Conservation (phyloP, 1,140 invertebrate species). For the Bombus balteatus region DNA sequence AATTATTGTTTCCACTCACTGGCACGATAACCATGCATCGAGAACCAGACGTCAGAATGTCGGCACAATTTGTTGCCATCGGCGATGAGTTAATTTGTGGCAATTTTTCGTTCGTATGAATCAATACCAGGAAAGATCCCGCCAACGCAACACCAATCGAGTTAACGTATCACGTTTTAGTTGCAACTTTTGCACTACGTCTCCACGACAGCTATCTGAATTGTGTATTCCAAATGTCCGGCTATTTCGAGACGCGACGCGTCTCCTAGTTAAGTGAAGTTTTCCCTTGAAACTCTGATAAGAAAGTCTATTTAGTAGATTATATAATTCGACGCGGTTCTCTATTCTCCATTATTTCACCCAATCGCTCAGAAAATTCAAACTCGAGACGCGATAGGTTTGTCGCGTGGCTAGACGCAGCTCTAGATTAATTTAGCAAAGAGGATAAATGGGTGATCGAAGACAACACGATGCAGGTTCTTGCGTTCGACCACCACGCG, state of each 20-base stretch:
- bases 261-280: not conserved
- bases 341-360: not conserved
- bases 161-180: not conserved
- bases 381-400: no score
- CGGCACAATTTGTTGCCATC: not conserved
- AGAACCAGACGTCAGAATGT: slow-evolving; percentile 3
- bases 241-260: no score
- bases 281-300: not conserved
- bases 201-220: no score
- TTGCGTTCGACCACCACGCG: not conserved
- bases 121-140: no score
- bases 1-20: slow-evolving; percentile 3
- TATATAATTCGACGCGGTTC: not conserved
- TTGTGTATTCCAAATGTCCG: not conserved
- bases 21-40: slow-evolving; percentile 47
- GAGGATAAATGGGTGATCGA: not conserved
- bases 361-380: no score
- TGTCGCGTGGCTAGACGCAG: not conserved
- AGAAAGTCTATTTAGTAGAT: no score
- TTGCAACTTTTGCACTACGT: not conserved
- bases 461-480: not conserved
- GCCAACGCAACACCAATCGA: not conserved
- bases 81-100: no score
- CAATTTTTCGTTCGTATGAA: no score
- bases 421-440: not conserved